A percentile compares a stretch with the other conserved stretches of the same genome.
Conservation (phyloP, 1,140 invertebrate species). For the Panonychus citri region DNA sequence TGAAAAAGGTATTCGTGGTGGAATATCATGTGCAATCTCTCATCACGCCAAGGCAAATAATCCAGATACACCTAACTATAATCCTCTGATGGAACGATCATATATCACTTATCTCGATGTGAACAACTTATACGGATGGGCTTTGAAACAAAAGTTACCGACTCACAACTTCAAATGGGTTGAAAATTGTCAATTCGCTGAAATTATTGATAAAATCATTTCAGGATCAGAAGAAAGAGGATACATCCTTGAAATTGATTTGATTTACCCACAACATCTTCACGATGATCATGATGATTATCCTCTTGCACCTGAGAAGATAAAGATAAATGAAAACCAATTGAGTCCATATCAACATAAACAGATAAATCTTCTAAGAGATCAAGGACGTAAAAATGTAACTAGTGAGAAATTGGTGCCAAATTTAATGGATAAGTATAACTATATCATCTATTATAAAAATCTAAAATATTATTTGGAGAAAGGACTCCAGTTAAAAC, state of each 20-base stretch:
- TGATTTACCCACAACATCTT: background rate
- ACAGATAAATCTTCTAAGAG: too few relatives aligned
- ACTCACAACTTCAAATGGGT: constrained; percentile 8
- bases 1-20: constrained; percentile 13
- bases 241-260: constrained; percentile 10
- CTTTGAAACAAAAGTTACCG: constrained; percentile 8
- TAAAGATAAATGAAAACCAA: too few relatives aligned
- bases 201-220: too few relatives aligned
- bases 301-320: too few relatives aligned
- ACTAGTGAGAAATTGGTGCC: too few relatives aligned
- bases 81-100: constrained; percentile 10
- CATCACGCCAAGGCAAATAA: background rate
- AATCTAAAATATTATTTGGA: background rate
- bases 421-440: too few relatives aligned
- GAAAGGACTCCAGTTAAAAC: constrained; percentile 10
- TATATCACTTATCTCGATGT: constrained; percentile 16
- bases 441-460: too few relatives aligned
- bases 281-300: background rate
- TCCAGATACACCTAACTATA: constrained; percentile 13
- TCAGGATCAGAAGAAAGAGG: too few relatives aligned
- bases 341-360: too few relatives aligned
- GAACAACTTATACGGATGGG: constrained; percentile 15
- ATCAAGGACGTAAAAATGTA: too few relatives aligned
- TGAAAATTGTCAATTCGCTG: too few relatives aligned
- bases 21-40: background rate